A percentile compares a stretch with the other conserved stretches of the same genome.
phyloP scores from a whole-genome alignment of 1,140 invertebrate genomes.

The Teleopsis dalmanni region DNA sequence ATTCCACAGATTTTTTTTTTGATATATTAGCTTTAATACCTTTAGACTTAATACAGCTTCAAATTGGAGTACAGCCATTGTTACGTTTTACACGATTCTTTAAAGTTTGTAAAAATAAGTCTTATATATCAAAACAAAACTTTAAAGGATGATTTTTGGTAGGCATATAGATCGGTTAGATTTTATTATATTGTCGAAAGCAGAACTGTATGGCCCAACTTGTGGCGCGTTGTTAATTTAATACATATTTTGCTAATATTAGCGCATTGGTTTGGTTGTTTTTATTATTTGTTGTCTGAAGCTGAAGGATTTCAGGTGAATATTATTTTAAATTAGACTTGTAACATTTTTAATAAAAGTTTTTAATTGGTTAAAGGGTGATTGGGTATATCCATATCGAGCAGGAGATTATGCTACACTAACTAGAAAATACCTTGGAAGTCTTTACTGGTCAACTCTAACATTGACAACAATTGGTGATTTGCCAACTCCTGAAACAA shows the following conservation, averaged over 20 bases:
- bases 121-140: background rate
- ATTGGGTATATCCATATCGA: constrained; percentile 87
- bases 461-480: constrained; percentile 96
- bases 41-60: constrained; percentile 76
- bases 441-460: constrained; percentile 92
- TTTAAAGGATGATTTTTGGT: constrained; percentile 42
- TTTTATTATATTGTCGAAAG: constrained; percentile 96
- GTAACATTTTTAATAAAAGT: background rate
- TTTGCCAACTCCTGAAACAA: constrained; percentile 87
- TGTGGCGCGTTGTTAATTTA: constrained; percentile 91
- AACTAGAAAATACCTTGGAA: constrained; percentile 86
- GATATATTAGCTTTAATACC: constrained; percentile 79
- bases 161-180: constrained; percentile 83
- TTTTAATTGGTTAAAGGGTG: constrained; percentile 51
- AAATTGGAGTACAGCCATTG: constrained; percentile 70
- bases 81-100: constrained; percentile 72
- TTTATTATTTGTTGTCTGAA: constrained; percentile 91
- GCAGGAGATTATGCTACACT: constrained; percentile 77
- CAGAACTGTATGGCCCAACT: constrained; percentile 88
- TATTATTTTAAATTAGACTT: too few species aligned
- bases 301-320: constrained; percentile 74
- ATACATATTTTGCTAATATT: constrained; percentile 91
- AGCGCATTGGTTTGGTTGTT: constrained; percentile 96
- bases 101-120: constrained; percentile 1
- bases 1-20: constrained; percentile 76